Conservation (phyloP, 2,113 vertebrate genomes). For the Scopus umbretta region DNA sequence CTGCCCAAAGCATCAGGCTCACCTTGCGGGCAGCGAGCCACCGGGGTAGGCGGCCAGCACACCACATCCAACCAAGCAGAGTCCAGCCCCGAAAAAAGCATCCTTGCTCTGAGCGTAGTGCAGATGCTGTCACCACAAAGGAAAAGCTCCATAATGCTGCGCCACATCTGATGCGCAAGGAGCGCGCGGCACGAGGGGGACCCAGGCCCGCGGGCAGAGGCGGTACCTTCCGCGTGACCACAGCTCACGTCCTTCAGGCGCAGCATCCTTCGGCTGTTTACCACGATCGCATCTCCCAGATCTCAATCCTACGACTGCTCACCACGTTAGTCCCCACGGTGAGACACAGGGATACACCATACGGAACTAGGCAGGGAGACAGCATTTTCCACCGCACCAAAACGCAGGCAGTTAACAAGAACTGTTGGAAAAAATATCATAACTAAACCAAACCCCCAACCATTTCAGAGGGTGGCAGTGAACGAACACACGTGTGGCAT, state of each 20-base stretch:
- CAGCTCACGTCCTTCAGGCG: not conserved
- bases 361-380: too few species aligned
- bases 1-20: not conserved
- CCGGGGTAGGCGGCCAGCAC: not conserved
- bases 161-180: too few species aligned
- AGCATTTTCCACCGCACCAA: not conserved
- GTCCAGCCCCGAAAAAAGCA: too few species aligned
- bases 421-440: rapidly evolving
- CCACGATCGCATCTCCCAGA: not conserved
- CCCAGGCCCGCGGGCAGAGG: not conserved
- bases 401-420: not conserved
- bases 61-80: not conserved
- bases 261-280: not conserved
- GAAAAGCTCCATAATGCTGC: not conserved
- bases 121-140: not conserved
- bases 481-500: too few species aligned
- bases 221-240: too few species aligned
- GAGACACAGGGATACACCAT: rapidly evolving
- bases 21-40: rapidly evolving
- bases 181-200: not conserved
- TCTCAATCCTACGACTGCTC: too few species aligned
- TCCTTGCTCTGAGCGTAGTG: too few species aligned
- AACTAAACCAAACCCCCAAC: not conserved
- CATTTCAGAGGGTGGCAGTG: not conserved
- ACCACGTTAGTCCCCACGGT: too few species aligned